phyloP scores from a whole-genome alignment of 1,140 invertebrate species.

The Eumeta japonica region DNA sequence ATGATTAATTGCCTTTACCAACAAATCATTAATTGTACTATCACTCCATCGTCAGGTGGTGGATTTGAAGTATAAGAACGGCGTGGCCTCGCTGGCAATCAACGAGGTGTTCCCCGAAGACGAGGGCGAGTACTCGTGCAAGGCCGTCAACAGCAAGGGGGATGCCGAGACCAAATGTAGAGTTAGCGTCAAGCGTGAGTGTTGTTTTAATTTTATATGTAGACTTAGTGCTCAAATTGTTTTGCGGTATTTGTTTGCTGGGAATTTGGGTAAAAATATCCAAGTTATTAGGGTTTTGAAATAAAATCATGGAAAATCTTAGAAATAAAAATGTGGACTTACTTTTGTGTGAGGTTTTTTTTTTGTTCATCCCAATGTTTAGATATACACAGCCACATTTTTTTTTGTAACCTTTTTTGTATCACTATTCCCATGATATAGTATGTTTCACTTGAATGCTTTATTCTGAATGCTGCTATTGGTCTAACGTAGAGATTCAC shows the following conservation, averaged over 20 bases:
- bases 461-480: too few species aligned
- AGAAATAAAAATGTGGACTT: too few species aligned
- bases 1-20: constrained; percentile 1
- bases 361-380: constrained; percentile 2
- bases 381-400: neutral
- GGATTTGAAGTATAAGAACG: constrained; percentile 88
- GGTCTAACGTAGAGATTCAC: too few species aligned
- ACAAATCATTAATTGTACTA: constrained; percentile 14
- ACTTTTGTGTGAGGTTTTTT: constrained; percentile 1
- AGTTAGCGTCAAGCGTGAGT: constrained; percentile 80
- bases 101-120: constrained; percentile 93
- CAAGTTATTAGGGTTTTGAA: too few species aligned
- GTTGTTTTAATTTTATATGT: constrained; percentile 3
- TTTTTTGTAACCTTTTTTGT: too few species aligned
- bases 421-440: too few species aligned
- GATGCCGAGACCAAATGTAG: constrained; percentile 78
- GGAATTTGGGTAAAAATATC: too few species aligned
- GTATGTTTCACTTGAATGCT: too few species aligned
- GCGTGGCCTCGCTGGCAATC: constrained; percentile 81
- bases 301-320: too few species aligned
- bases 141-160: constrained; percentile 88
- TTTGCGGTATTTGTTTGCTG: too few species aligned
- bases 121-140: constrained; percentile 84
- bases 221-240: too few species aligned
- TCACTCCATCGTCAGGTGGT: constrained; percentile 81